Percentiles rank a stretch among this genome's conserved stretches.
These are phyloP conservation scores for Poecilia wingei DNA, from an alignment of 2,797 vertebrate genomes.

Conservation along the genomic window DNA sequence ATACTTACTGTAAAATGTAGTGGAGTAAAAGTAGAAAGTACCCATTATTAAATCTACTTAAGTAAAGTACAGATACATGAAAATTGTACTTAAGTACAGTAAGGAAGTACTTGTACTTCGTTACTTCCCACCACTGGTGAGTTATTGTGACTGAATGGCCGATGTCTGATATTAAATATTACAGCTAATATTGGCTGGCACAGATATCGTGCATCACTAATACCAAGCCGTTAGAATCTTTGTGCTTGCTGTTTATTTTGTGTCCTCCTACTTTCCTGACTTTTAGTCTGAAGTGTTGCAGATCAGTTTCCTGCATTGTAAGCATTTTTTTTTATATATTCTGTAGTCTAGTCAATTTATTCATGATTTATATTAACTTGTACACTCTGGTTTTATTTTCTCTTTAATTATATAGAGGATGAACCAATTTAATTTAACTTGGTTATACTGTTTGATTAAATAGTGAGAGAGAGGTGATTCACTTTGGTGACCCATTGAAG, in stretches of 20 bases:
- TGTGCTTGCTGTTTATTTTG: not conserved
- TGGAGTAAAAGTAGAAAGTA: no score
- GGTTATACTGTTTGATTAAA: not conserved
- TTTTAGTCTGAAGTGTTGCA: not conserved
- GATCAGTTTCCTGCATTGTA: not conserved
- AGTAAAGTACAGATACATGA: no score
- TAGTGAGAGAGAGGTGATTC: not conserved
- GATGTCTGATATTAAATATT: no score
- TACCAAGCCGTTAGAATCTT: conserved; percentile 14
- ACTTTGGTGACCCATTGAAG: not conserved
- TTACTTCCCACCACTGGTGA: no score
- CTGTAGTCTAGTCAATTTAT: no score
- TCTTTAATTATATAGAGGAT: not conserved
- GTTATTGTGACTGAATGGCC: no score
- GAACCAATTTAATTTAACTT: not conserved
- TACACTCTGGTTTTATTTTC: not conserved
- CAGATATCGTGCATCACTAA: no score
- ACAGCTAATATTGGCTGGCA: no score
- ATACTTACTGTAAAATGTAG: no score
- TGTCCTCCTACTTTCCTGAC: not conserved
- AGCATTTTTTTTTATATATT: not conserved
- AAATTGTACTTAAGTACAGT: no score
- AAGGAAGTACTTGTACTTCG: no score
- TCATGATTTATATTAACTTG: not conserved
- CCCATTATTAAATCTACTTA: no score